Conservation (phyloP, 1,140 invertebrate genomes). For the Drosophila ananassae region DNA sequence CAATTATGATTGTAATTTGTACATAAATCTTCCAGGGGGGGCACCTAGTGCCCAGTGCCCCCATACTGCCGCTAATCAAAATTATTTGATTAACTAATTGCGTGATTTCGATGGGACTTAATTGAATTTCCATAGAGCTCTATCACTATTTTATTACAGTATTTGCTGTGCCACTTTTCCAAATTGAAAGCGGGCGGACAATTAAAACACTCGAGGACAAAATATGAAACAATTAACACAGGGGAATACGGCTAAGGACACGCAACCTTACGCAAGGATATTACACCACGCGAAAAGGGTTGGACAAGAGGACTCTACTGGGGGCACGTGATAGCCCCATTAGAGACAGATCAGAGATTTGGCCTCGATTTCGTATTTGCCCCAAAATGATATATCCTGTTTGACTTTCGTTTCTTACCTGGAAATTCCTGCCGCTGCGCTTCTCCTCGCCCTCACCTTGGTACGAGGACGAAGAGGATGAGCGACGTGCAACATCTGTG, state of each 20-base stretch:
- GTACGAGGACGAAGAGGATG: conserved; percentile 75
- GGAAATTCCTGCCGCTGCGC: conserved; percentile 79
- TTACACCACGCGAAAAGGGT: conserved; percentile 4
- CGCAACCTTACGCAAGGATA: conserved; percentile 70
- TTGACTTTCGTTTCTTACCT: conserved; percentile 66
- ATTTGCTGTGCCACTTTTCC: conserved; percentile 69
- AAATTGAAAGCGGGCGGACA: conserved; percentile 68
- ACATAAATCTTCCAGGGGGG: conserved; percentile 64
- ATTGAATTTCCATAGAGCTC: conserved; percentile 75
- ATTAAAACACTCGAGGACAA: conserved; percentile 72
- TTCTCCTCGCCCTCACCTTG: conserved; percentile 78
- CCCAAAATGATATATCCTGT: conserved; percentile 60
- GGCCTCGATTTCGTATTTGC: conserved; percentile 7
- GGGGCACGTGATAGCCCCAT: conserved; percentile 65
- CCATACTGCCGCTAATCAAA: conserved; percentile 54
- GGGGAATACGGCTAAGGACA: conserved; percentile 52
- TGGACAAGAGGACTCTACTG: neutral
- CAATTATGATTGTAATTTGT: conserved; percentile 75
- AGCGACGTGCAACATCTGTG: conserved; percentile 78
- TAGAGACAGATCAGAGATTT: conserved; percentile 56
- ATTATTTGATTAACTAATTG: conserved; percentile 83
- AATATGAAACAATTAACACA: conserved; percentile 82
- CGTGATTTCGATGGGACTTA: conserved; percentile 80
- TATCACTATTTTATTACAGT: conserved; percentile 46
- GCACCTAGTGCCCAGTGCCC: too few species aligned